Conservation (phyloP, 2,888 invertebrate genomes). For the Nymphalis c-album region DNA sequence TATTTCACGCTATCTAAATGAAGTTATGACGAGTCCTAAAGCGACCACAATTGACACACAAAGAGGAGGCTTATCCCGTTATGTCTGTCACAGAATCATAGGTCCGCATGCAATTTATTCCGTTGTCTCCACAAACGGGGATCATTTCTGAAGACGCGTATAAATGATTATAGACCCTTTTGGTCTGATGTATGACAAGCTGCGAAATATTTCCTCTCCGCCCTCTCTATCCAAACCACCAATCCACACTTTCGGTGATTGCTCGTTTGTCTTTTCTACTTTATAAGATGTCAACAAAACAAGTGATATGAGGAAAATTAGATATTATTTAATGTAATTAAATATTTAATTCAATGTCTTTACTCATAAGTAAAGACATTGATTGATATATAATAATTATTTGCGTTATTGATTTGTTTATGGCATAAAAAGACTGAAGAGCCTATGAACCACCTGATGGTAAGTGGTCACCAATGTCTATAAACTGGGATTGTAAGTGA, state of each 20-base stretch:
- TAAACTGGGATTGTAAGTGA: no score
- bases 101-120: constrained; percentile 25
- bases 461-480: no score
- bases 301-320: not conserved
- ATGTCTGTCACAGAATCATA: constrained; percentile 15
- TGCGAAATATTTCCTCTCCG: not conserved
- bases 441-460: no score
- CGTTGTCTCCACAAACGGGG: constrained; percentile 12
- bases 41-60: not conserved
- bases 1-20: not conserved
- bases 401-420: no score
- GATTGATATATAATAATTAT: no score
- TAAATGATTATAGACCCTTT: constrained; percentile 23
- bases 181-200: constrained; percentile 4
- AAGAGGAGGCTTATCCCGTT: not conserved
- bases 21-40: not conserved
- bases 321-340: not conserved
- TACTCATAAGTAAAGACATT: no score
- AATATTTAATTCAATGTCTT: no score
- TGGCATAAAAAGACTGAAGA: no score
- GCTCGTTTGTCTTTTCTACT: constrained; percentile 8
- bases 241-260: constrained; percentile 14
- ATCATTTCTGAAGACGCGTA: constrained; percentile 19
- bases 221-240: not conserved
- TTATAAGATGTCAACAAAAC: not conserved